Base-by-base conservation (phyloP, 1,140 invertebrate species). In the Leucophenga varia region DNA sequence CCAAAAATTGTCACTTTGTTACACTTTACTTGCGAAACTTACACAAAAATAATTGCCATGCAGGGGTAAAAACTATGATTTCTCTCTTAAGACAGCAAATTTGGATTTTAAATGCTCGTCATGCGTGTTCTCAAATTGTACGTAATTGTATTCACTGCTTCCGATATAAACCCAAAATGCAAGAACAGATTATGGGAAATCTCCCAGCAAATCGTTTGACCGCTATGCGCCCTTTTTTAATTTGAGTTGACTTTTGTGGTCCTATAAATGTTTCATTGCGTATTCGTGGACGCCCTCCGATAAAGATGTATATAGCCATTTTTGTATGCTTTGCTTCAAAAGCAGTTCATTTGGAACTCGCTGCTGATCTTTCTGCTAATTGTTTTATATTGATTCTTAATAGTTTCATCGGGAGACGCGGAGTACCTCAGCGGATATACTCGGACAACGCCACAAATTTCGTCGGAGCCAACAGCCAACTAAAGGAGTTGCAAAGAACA, bases 321-420 rank as follows among this genome's bases (percentile, higher is more conserved):
- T 72, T 72, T 43, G 49, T 63, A 1, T 70, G 73, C 54, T 45
- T 61, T 8, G n/a, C n/a, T n/a, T n/a, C n/a, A n/a, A n/a, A n/a
- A n/a, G n/a, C n/a, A n/a, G n/a, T n/a, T n/a, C 68, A 75, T 42
- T 45, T 77, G 21, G 71, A 77, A 47, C 37, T 70, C 2, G 61
- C 73, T 13, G 43, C 36, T 2, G 57, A 63, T 36, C 43, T 78
- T 12, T 52, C 45, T 3, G 54, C 73, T 18, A 51, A 67, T 30
- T 49, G 30, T 7, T 77, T 74, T 47, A 25, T 77, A 13, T 22
- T 53, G 51, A 59, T 3, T 55, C n/a, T n/a, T n/a, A n/a, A n/a
- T n/a, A n/a, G n/a, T n/a, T n/a, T n/a, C n/a, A n/a, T n/a, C n/a
- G n/a, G 60, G 0, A 32, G 74, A 40, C 35, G 70, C 18, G 69